phyloP scores from a whole-genome alignment of 2,888 invertebrate species.

The Aphelenchoides bicaudatus region DNA sequence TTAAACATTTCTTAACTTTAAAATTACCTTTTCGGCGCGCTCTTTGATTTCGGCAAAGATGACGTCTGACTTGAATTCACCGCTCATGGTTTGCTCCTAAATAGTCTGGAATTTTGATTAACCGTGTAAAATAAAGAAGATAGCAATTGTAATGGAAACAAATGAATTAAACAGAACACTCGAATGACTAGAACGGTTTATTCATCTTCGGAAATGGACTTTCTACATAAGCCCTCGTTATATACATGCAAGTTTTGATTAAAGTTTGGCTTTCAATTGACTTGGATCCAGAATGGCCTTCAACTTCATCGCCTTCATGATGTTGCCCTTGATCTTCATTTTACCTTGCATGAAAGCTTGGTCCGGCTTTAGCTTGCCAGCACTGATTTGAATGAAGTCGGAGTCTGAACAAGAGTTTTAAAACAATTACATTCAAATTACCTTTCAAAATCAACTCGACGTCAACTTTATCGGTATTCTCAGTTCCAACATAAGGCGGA shows the following conservation, averaged over 20 bases:
- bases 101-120: not conserved
- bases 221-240: not conserved
- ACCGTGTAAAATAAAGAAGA: not conserved
- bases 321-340: slow-evolving; percentile 87
- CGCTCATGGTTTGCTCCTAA: slow-evolving; percentile 5
- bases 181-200: no score
- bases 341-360: slow-evolving; percentile 79
- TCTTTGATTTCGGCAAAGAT: slow-evolving; percentile 76
- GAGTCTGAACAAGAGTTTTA: no score
- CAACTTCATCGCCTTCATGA: slow-evolving; percentile 91
- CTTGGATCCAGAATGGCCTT: slow-evolving; percentile 69
- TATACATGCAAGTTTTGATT: no score
- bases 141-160: not conserved
- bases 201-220: no score
- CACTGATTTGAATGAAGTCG: slow-evolving; percentile 80
- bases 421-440: no score
- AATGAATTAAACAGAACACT: not conserved
- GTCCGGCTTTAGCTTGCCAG: slow-evolving; percentile 82
- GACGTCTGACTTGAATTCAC: slow-evolving; percentile 73
- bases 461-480: slow-evolving; percentile 39
- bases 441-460: slow-evolving; percentile 73
- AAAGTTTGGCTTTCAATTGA: slow-evolving; percentile 59
- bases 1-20: no score
- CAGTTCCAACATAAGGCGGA: slow-evolving; percentile 39
- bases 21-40: slow-evolving; percentile 35